These are phyloP conservation scores for Malurus cyaneus DNA, from an alignment of 2,113 vertebrate genomes.

Conservation along the genomic window DNA sequence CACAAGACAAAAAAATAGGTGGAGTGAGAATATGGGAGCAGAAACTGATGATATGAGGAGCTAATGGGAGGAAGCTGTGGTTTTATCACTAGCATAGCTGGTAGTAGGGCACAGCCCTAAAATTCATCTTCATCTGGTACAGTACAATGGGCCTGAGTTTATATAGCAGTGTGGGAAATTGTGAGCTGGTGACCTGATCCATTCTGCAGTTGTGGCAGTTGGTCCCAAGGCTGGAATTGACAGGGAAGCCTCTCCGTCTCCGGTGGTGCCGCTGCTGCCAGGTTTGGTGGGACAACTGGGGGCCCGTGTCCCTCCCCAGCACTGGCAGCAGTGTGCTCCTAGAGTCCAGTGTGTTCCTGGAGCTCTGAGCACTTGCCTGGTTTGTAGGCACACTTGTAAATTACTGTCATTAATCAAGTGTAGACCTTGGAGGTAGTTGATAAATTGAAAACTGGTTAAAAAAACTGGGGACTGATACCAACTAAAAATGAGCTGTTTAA, in stretches of 20 bases:
- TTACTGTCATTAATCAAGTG: neutral
- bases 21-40: neutral
- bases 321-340: neutral
- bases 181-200: fast-evolving
- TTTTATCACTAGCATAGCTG: neutral
- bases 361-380: neutral
- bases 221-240: neutral
- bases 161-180: fast-evolving
- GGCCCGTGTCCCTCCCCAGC: fast-evolving
- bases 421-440: neutral
- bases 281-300: neutral
- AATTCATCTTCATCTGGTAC: neutral
- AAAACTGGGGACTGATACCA: neutral
- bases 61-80: neutral
- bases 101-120: neutral
- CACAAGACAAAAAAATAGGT: too few relatives aligned
- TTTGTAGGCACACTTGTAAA: fast-evolving
- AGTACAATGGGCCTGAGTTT: neutral
- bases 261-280: fast-evolving
- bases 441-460: neutral
- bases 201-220: fast-evolving
- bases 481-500: neutral
- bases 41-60: neutral
- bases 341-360: too few relatives aligned
- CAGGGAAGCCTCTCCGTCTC: neutral